Evolutionary conservation across 2,113 vertebrate genomes (phyloP).

Genomic region (Nibea albiflora): DNA sequence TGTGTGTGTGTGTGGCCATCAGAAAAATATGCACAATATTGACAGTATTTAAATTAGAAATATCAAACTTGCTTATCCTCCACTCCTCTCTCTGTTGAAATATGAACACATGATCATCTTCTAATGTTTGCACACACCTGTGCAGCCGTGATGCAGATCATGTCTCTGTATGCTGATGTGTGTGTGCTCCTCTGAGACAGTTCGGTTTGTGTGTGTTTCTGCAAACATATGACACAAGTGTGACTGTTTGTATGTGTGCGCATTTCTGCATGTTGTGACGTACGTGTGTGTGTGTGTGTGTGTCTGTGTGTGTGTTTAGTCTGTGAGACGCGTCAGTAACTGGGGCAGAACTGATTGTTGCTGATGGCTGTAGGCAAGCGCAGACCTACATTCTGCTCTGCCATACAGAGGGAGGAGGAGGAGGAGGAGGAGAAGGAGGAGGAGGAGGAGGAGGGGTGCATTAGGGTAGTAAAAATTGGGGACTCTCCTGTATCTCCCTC

Average conservation of each 20-base stretch:
- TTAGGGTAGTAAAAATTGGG: slow-evolving; percentile 49
- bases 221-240: slow-evolving; percentile 42
- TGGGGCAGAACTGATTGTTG: slow-evolving; percentile 91
- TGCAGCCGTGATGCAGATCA: slow-evolving; percentile 10
- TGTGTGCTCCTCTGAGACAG: slow-evolving; percentile 4
- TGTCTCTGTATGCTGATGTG: not conserved
- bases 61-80: not conserved
- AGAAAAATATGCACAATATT: not conserved
- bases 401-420: slow-evolving; percentile 43
- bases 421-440: slow-evolving; percentile 13
- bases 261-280: slow-evolving; percentile 43
- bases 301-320: slow-evolving; percentile 58
- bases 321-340: slow-evolving; percentile 81
- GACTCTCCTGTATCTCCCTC: slow-evolving; percentile 48
- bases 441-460: slow-evolving; percentile 10
- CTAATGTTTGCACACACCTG: slow-evolving; percentile 27
- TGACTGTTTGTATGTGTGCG: slow-evolving; percentile 25
- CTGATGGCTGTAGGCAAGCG: slow-evolving; percentile 84
- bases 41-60: not conserved
- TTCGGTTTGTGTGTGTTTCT: not conserved
- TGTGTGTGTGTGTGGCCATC: not conserved
- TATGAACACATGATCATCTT: slow-evolving; percentile 2
- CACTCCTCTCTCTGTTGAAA: not conserved
- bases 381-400: slow-evolving; percentile 85
- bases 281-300: not conserved